Percentiles rank a stretch among this genome's conserved stretches.
These are phyloP conservation scores for Ophion slaviceki DNA, from an alignment of 2,888 invertebrate species.

Conservation along the genomic window DNA sequence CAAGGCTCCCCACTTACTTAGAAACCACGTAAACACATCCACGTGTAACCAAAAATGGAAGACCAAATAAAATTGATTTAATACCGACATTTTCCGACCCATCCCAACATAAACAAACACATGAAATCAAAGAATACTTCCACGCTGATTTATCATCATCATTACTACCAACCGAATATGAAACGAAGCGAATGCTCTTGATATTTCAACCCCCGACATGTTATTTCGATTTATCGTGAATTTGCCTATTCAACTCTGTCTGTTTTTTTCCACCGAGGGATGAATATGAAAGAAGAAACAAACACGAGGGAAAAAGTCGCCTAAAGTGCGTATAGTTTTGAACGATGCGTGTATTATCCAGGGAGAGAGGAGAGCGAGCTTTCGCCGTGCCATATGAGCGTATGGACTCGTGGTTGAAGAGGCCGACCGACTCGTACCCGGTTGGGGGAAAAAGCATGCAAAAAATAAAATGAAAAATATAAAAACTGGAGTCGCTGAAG, in stretches of 20 bases:
- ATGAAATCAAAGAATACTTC: too few relatives aligned
- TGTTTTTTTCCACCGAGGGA: background rate
- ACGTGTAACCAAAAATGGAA: too few relatives aligned
- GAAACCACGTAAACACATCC: too few relatives aligned
- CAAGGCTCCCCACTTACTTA: too few relatives aligned
- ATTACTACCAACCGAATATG: too few relatives aligned
- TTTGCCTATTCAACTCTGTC: slow-evolving; percentile 12
- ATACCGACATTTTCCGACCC: too few relatives aligned
- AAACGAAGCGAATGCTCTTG: too few relatives aligned
- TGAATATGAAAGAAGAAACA: slow-evolving; percentile 12
- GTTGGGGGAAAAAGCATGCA: background rate
- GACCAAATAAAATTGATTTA: too few relatives aligned
- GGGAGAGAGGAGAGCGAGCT: background rate
- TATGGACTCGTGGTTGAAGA: slow-evolving; percentile 29
- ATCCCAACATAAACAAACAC: too few relatives aligned
- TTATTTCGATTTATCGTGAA: slow-evolving; percentile 11
- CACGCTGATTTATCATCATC: too few relatives aligned
- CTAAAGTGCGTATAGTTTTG: slow-evolving; percentile 32
- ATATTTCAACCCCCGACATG: background rate
- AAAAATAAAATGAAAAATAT: slow-evolving; percentile 45
- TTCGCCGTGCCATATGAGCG: background rate
- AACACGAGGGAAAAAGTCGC: slow-evolving; percentile 15
- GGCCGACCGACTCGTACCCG: slow-evolving; percentile 36
- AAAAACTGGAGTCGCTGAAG: slow-evolving; percentile 42
- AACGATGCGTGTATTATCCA: slow-evolving; percentile 46